These are phyloP conservation scores for Zosterops lateralis DNA, from an alignment of 2,113 vertebrate species.

Conservation along the genomic window DNA sequence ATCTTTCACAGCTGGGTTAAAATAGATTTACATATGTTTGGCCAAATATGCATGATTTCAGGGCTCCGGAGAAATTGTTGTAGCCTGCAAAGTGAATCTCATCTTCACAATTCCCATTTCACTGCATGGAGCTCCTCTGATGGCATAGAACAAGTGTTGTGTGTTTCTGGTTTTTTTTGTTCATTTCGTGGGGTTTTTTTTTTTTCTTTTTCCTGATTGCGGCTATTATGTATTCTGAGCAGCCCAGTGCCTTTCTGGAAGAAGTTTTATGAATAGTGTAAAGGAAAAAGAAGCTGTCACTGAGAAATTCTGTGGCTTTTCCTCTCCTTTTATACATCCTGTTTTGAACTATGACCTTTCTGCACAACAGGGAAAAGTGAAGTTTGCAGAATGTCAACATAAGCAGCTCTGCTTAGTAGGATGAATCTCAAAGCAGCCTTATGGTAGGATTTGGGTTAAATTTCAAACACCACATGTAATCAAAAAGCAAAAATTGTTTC, in stretches of 20 bases:
- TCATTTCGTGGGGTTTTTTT: no score
- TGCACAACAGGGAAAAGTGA: conserved; percentile 5
- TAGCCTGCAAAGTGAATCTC: not conserved
- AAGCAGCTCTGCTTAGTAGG: conserved; percentile 14
- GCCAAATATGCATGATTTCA: not conserved
- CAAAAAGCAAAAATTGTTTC: not conserved
- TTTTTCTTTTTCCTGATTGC: not conserved
- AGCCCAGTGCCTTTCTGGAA: not conserved
- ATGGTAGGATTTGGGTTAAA: not conserved
- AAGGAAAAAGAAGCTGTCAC: conserved; percentile 48
- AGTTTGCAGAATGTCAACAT: conserved; percentile 35
- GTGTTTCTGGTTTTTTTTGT: not conserved
- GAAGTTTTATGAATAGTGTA: conserved; percentile 8
- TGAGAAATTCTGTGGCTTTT: conserved; percentile 31
- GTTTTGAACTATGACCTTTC: conserved; percentile 40
- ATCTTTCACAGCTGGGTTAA: conserved; percentile 32
- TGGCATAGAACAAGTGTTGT: not conserved
- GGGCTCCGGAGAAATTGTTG: conserved; percentile 21
- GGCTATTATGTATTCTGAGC: conserved; percentile 14
- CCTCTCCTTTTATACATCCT: not conserved
- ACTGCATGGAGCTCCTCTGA: not conserved
- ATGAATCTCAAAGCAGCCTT: not conserved
- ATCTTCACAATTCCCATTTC: not conserved
- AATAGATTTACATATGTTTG: conserved; percentile 10
- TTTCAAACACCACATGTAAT: not conserved